phyloP scores from a whole-genome alignment of 1,140 invertebrate species.

The Ptiloglossa arizonensis region DNA sequence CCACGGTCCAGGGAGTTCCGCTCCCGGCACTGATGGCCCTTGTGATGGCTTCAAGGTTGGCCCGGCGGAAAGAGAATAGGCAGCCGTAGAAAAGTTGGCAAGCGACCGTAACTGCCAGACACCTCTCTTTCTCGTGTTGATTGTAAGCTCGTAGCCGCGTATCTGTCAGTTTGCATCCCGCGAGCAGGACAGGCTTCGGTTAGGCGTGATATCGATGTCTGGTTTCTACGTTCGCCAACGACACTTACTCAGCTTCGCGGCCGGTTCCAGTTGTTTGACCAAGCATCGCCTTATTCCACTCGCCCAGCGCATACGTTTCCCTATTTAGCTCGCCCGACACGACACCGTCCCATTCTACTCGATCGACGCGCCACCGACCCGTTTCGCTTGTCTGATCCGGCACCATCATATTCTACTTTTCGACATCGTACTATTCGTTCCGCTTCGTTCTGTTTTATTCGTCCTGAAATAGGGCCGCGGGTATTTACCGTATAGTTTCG shows the following conservation, averaged over 20 bases:
- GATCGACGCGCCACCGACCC: too few species aligned
- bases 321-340: too few species aligned
- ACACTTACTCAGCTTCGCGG: not conserved
- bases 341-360: not conserved
- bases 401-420: not conserved
- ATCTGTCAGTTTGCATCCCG: slow-evolving; percentile 10
- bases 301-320: too few species aligned
- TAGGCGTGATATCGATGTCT: slow-evolving; percentile 14
- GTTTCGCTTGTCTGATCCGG: not conserved
- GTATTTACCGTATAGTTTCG: too few species aligned
- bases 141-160: slow-evolving; percentile 8
- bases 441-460: too few species aligned
- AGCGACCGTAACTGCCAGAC: slow-evolving; percentile 2
- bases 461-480: too few species aligned
- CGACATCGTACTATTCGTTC: too few species aligned
- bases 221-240: not conserved
- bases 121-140: slow-evolving; percentile 8
- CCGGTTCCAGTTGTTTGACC: not conserved
- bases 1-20: not conserved
- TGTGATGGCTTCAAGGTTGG: slow-evolving; percentile 28
- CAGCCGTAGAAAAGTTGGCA: slow-evolving; percentile 45
- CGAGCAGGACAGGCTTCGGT: slow-evolving; percentile 16
- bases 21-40: not conserved
- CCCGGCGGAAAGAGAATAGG: not conserved
- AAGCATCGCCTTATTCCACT: not conserved